Percentiles rank a stretch among this genome's conserved stretches.
Conservation (phyloP, 2,797 vertebrate species). For the Muraenolepis orangiensis region DNA sequence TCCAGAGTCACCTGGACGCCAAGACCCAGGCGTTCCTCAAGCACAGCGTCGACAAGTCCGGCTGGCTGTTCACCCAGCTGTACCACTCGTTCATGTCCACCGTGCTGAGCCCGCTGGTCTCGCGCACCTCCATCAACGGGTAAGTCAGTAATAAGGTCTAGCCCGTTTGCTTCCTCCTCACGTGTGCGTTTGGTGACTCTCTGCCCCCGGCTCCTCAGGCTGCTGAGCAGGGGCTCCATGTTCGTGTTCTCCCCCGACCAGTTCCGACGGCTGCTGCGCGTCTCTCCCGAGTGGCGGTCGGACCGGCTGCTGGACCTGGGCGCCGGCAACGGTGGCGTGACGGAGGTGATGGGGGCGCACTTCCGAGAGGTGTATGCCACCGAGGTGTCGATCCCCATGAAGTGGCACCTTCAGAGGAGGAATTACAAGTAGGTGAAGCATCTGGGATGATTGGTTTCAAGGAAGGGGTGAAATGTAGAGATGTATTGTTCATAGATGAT, state of each 20-base stretch:
- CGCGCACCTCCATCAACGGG: constrained; percentile 97
- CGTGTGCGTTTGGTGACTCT: neutral
- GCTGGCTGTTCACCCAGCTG: constrained; percentile 94
- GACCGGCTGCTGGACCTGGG: constrained; percentile 90
- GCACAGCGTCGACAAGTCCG: constrained; percentile 90
- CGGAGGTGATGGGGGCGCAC: constrained; percentile 89
- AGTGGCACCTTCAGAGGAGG: constrained; percentile 94
- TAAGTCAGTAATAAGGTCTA: constrained; percentile 63
- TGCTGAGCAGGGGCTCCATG: constrained; percentile 96
- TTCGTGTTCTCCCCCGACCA: constrained; percentile 95
- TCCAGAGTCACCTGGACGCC: constrained; percentile 89
- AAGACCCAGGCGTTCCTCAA: constrained; percentile 88
- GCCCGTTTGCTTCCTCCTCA: neutral
- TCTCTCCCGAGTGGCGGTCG: constrained; percentile 86
- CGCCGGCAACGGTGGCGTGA: constrained; percentile 93
- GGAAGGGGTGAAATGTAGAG: neutral
- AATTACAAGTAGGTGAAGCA: constrained; percentile 84
- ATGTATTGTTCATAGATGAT: neutral
- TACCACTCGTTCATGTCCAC: constrained; percentile 95
- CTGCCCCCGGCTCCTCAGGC: constrained; percentile 65
- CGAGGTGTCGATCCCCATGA: constrained; percentile 94
- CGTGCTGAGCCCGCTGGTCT: constrained; percentile 90
- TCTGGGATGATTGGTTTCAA: neutral
- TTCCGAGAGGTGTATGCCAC: constrained; percentile 93
- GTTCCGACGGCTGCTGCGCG: constrained; percentile 84